These are phyloP conservation scores for Diaphora mendica DNA, from an alignment of 2,888 invertebrate genomes.

Conservation along the genomic window DNA sequence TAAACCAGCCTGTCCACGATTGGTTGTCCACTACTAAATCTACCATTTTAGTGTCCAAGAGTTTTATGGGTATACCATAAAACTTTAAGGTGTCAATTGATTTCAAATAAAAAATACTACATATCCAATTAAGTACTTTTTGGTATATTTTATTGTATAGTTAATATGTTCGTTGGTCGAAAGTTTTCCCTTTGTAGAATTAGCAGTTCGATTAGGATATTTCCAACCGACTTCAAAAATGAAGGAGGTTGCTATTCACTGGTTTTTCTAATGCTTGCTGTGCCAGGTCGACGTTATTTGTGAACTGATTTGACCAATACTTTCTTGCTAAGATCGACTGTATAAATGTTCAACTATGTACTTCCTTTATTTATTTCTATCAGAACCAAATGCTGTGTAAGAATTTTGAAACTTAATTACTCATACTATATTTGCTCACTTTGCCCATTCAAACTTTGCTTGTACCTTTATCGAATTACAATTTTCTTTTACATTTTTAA, in stretches of 20 bases:
- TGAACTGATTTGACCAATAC: too few relatives aligned
- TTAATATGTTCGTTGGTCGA: conserved; percentile 28
- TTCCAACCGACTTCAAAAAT: background rate
- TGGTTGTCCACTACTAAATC: conserved; percentile 75
- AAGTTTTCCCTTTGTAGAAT: background rate
- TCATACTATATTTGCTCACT: too few relatives aligned
- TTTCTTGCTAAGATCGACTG: too few relatives aligned
- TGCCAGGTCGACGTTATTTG: too few relatives aligned
- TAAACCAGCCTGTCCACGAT: conserved; percentile 74
- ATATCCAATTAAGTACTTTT: conserved; percentile 52
- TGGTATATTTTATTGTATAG: conserved; percentile 31
- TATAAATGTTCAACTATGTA: too few relatives aligned
- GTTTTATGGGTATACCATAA: conserved; percentile 71
- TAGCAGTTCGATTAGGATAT: background rate
- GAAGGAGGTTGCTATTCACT: too few relatives aligned
- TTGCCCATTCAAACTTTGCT: too few relatives aligned
- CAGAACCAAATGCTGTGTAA: too few relatives aligned
- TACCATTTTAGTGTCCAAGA: conserved; percentile 68
- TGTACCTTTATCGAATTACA: too few relatives aligned
- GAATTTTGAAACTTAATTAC: too few relatives aligned
- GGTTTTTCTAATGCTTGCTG: background rate
- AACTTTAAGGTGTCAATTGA: conserved; percentile 81
- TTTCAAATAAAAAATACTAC: conserved; percentile 53
- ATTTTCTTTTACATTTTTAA: too few relatives aligned
- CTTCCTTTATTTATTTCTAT: too few relatives aligned